Conservation (phyloP, 1,140 invertebrate species). For the Drosophila fuyamai region DNA sequence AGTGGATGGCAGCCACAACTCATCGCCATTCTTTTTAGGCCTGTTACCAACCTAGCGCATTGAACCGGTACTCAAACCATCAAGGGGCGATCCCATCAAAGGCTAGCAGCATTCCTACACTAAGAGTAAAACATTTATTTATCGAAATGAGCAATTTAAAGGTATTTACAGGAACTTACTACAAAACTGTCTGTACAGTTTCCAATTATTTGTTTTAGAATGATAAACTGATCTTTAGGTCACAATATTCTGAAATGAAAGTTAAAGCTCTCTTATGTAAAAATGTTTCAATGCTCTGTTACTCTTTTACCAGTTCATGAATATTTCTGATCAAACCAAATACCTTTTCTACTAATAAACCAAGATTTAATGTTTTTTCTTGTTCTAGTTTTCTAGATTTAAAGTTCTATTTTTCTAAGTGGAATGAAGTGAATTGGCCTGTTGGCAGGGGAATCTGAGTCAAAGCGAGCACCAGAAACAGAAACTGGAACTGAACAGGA, state of each 20-base stretch:
- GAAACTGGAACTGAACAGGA: slow-evolving; percentile 4
- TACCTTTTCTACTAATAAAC: not conserved
- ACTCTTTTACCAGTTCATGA: too few relatives aligned
- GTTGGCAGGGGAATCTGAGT: not conserved
- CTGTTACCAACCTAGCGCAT: slow-evolving; percentile 13
- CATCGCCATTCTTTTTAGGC: slow-evolving; percentile 6
- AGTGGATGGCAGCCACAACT: slow-evolving; percentile 4
- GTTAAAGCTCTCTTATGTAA: too few relatives aligned
- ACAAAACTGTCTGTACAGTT: too few relatives aligned
- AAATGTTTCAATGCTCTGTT: too few relatives aligned
- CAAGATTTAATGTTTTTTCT: not conserved
- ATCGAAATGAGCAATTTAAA: too few relatives aligned
- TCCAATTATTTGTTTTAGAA: too few relatives aligned
- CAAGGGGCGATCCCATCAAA: slow-evolving; percentile 13
- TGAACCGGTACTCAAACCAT: slow-evolving; percentile 12
- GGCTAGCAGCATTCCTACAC: not conserved
- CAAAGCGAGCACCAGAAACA: not conserved
- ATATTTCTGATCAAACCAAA: too few relatives aligned
- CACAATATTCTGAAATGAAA: too few relatives aligned
- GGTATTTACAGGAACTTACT: too few relatives aligned
- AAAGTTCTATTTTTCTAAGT: slow-evolving; percentile 10
- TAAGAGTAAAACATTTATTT: not conserved
- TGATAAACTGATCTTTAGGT: too few relatives aligned
- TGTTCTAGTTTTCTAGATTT: too few relatives aligned
- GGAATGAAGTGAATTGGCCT: slow-evolving; percentile 12